phyloP scores from a whole-genome alignment of 2,113 vertebrate species.

The Pampusana beccarii region DNA sequence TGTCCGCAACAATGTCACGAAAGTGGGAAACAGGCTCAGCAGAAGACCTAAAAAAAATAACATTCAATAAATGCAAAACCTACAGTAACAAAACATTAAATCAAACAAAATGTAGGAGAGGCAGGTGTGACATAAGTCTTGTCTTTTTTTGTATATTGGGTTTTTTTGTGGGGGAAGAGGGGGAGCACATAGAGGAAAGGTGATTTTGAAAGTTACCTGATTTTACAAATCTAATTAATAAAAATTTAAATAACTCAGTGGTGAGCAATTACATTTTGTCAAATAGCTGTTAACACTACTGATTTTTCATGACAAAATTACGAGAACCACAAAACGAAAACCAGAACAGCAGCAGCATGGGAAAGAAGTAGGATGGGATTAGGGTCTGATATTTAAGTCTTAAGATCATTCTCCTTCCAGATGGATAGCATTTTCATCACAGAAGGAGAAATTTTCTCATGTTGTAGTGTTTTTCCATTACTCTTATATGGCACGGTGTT shows the following conservation, averaged over 20 bases:
- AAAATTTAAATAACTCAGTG: not conserved
- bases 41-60: not conserved
- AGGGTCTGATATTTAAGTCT: not conserved
- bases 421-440: not conserved
- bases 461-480: not conserved
- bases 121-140: not conserved
- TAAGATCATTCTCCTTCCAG: not conserved
- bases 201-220: not conserved
- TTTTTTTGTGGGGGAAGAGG: accelerated
- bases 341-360: not conserved
- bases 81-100: not conserved
- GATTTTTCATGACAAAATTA: not conserved
- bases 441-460: not conserved
- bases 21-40: not conserved
- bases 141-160: not conserved
- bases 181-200: not conserved
- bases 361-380: not conserved
- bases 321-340: not conserved
- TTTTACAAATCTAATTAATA: not conserved
- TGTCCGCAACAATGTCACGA: not conserved
- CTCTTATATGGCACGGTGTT: not conserved
- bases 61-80: not conserved
- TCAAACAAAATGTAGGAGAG: not conserved
- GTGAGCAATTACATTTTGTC: not conserved
- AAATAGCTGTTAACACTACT: not conserved